phyloP scores from a whole-genome alignment of 1,140 invertebrate species.

The Apolygus lucorum region DNA sequence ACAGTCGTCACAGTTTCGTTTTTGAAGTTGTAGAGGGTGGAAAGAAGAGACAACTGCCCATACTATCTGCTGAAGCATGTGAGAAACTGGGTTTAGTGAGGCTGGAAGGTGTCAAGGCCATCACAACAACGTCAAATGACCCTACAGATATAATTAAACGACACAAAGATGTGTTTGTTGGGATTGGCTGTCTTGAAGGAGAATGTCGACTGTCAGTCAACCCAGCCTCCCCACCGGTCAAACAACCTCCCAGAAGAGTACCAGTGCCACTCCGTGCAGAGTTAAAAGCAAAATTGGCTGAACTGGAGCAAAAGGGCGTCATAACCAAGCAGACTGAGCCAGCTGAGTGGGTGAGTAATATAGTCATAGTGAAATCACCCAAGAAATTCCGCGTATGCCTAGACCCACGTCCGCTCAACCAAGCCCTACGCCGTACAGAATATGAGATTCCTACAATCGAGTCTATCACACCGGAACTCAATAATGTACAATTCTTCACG shows the following conservation, averaged over 20 bases:
- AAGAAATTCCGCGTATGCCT: conserved; percentile 9
- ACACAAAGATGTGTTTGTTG: conserved; percentile 16
- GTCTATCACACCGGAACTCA: conserved; percentile 23
- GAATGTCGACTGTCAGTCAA: background rate
- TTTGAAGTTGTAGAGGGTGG: background rate
- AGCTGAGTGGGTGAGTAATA: conserved; percentile 32
- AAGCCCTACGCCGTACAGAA: background rate
- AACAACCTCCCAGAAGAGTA: conserved; percentile 30
- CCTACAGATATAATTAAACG: background rate
- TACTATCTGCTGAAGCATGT: background rate
- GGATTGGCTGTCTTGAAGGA: conserved; percentile 14
- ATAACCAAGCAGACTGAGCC: conserved; percentile 32
- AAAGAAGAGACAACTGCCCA: background rate
- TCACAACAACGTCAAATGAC: background rate
- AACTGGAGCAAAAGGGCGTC: conserved; percentile 29
- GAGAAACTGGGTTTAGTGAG: background rate
- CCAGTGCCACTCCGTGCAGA: conserved; percentile 28
- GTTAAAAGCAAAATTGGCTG: conserved; percentile 29
- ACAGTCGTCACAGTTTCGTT: background rate
- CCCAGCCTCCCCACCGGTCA: conserved; percentile 17
- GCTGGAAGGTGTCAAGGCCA: background rate
- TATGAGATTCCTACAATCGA: conserved; percentile 15
- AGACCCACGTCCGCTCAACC: conserved; percentile 33
- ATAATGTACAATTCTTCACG: conserved; percentile 21
- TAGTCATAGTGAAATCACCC: conserved; percentile 7